These are phyloP conservation scores for Pecten maximus DNA, from an alignment of 2,888 invertebrate species.

Conservation along the genomic window DNA sequence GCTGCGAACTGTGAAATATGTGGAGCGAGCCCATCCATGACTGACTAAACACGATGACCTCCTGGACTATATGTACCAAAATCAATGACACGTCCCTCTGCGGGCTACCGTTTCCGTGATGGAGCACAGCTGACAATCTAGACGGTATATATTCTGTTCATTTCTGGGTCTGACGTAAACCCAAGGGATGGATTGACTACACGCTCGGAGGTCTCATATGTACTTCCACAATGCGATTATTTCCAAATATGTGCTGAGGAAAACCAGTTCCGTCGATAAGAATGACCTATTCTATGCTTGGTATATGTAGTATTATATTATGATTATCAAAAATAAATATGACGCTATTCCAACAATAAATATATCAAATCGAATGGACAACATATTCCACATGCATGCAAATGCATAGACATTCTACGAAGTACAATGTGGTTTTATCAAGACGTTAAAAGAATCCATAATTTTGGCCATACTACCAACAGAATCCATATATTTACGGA, in stretches of 20 bases:
- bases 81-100: slow-evolving; percentile 19
- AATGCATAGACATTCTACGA: too few relatives aligned
- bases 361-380: too few relatives aligned
- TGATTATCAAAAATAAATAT: too few relatives aligned
- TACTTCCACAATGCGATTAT: not conserved
- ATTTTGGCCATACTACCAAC: too few relatives aligned
- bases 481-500: too few relatives aligned
- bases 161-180: not conserved
- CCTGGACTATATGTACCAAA: not conserved
- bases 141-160: not conserved
- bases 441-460: too few relatives aligned
- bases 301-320: too few relatives aligned
- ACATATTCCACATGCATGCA: too few relatives aligned
- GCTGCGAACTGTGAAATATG: too few relatives aligned
- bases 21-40: not conserved
- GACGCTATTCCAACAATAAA: too few relatives aligned
- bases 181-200: not conserved
- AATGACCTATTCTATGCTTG: too few relatives aligned
- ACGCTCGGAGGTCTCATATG: not conserved
- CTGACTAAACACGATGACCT: not conserved
- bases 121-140: not conserved
- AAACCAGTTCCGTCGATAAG: not conserved
- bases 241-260: not conserved
- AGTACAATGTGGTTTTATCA: too few relatives aligned
- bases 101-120: not conserved